Evolutionary conservation across 1,140 invertebrate genomes (phyloP).

Genomic region (Tetragonula clypearis): DNA sequence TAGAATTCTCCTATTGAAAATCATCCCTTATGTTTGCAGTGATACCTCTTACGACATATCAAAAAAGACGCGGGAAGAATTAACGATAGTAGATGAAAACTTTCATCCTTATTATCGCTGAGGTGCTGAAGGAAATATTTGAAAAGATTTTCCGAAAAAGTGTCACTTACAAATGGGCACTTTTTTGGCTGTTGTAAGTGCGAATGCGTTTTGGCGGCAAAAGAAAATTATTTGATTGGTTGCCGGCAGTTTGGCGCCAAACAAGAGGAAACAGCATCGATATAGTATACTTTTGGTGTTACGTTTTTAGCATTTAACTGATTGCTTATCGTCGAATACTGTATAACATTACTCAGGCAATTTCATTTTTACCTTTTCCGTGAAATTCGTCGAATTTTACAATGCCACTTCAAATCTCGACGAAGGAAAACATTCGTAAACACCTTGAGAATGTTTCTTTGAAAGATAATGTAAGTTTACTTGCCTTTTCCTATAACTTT

Average conservation of each 20-base stretch:
- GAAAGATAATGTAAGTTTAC: constrained; percentile 70
- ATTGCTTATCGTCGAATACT: too few species aligned
- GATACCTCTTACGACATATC: neutral
- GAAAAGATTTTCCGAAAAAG: neutral
- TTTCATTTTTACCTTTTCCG: neutral
- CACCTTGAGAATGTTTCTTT: constrained; percentile 70
- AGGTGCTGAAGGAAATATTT: neutral
- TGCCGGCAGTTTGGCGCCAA: constrained; percentile 34
- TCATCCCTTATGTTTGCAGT: neutral
- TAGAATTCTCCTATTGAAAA: neutral
- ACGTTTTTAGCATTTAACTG: neutral
- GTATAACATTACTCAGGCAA: neutral
- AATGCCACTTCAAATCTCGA: constrained; percentile 75
- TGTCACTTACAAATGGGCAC: neutral
- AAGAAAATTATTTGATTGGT: constrained; percentile 41
- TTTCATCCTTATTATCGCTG: fast-evolving
- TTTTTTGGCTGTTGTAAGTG: neutral
- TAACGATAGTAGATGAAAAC: neutral
- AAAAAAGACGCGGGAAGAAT: constrained; percentile 39
- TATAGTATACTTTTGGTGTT: neutral
- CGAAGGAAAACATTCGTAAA: constrained; percentile 75
- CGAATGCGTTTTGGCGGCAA: constrained; percentile 45
- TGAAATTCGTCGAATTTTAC: neutral
- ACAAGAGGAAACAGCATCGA: neutral
- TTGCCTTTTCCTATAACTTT: neutral